These are phyloP conservation scores for Cliona cf. orientalis DNA, from an alignment of 37 sponge, comb jelly and placozoan species.

Conservation along the genomic window DNA sequence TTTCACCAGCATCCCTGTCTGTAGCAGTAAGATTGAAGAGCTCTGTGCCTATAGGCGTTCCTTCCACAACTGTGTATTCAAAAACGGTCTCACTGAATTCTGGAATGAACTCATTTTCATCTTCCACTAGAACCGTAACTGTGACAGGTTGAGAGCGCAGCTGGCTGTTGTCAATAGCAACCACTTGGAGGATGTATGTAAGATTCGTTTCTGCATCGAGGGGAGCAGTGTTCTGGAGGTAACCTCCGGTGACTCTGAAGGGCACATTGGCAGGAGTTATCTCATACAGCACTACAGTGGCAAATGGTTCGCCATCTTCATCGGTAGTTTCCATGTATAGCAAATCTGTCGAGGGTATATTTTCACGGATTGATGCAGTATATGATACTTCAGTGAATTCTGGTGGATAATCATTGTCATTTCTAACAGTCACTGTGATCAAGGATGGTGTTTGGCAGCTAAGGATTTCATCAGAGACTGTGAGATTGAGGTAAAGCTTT, in stretches of 20 bases:
- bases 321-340: slow-evolving; percentile 4
- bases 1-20: slow-evolving; percentile 32
- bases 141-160: slow-evolving; percentile 30
- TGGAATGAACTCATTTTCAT: slow-evolving; percentile 75
- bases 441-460: slow-evolving; percentile 21
- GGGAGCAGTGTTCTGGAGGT: slow-evolving; percentile 14
- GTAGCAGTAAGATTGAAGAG: slow-evolving; percentile 11
- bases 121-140: slow-evolving; percentile 51
- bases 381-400: not conserved
- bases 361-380: slow-evolving; percentile 18
- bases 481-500: slow-evolving; percentile 19
- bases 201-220: slow-evolving; percentile 58
- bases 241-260: slow-evolving; percentile 26
- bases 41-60: not conserved
- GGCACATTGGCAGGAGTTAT: slow-evolving; percentile 11
- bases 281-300: slow-evolving; percentile 10
- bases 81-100: slow-evolving; percentile 2
- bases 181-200: slow-evolving; percentile 22
- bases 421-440: slow-evolving; percentile 46
- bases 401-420: slow-evolving; percentile 56
- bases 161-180: slow-evolving; percentile 23
- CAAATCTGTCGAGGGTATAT: not conserved
- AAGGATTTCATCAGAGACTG: slow-evolving; percentile 15
- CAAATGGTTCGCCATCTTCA: not conserved
- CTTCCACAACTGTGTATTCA: not conserved